Base-by-base conservation (phyloP, 2,797 vertebrate genomes). In the Phoeniculus purpureus region DNA sequence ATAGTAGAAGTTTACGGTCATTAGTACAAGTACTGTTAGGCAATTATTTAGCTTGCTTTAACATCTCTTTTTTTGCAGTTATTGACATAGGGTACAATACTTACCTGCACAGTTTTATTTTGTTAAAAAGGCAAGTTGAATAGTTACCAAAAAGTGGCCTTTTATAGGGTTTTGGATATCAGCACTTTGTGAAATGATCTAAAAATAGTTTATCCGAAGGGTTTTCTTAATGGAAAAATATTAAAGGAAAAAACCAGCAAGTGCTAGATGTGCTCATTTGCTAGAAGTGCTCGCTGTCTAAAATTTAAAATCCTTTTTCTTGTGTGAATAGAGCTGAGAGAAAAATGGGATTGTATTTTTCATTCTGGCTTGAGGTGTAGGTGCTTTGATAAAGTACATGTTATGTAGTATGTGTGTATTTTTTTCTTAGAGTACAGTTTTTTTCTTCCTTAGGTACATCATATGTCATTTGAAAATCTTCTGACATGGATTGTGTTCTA, bases 21-120 rank as follows among this genome's bases (percentile, higher is more conserved):
- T 98, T 98, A 98, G 97, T 95, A 97, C 96, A 94, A 96, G 92
- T 86, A 97, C 98, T 97, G 93, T 93, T 60, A 98, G 98, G 98
- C 98, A 97, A 97, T 98, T 98, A 97, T 97, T 98, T 97, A 97
- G 97, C 97, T 97, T 97, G 97, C 98, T 97, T 98, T 97, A 98
- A 97, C 96, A 95, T 94, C 81, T 96, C 76, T 96, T 97, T 97
- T 94, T 94, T 95, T 11, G n/a, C 94, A 95, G 84, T 80, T 98
- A 98, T 98, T 97, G 98, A 98, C 98, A 95, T 60, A 71, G 26
- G 65, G 71, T 91, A 74, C 70, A 88, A 95, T 94, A 91, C 85
- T 92, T 68, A 85, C 72, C 90, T 85, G 92, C 78, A 94, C 79
- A 85, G 62, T 97, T 97, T 87, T 86, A 92, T 95, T 97, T 95